Conservation (phyloP, 2,113 vertebrate genomes). For the Arenaria interpres region DNA sequence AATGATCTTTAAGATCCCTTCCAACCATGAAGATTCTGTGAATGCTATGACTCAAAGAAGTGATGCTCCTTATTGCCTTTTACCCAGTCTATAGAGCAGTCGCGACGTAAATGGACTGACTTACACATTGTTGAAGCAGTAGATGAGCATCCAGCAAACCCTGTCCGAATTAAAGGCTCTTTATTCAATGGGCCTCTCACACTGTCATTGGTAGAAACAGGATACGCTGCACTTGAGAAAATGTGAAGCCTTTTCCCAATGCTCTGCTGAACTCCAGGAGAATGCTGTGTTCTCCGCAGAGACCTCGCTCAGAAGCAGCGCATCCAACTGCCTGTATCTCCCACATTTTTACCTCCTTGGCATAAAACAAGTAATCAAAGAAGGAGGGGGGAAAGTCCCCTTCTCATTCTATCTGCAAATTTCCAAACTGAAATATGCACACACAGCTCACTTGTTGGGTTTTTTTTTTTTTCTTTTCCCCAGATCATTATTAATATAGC, state of each 20-base stretch:
- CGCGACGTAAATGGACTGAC: background rate
- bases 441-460: background rate
- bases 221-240: background rate
- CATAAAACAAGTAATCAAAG: background rate
- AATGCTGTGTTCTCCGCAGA: background rate
- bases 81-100: background rate
- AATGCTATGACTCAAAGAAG: background rate
- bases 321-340: background rate
- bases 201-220: background rate
- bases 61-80: background rate
- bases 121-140: background rate
- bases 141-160: background rate
- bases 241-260: background rate
- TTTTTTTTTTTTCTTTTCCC: rapidly evolving
- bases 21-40: too few relatives aligned
- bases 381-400: background rate
- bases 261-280: background rate
- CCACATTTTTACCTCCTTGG: background rate
- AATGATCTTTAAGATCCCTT: too few relatives aligned
- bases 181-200: background rate
- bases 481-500: background rate
- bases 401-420: background rate
- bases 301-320: background rate
- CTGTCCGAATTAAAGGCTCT: background rate
- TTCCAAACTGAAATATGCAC: background rate